phyloP scores from a whole-genome alignment of 2,797 vertebrate genomes.

The Anolis apletophallus region DNA sequence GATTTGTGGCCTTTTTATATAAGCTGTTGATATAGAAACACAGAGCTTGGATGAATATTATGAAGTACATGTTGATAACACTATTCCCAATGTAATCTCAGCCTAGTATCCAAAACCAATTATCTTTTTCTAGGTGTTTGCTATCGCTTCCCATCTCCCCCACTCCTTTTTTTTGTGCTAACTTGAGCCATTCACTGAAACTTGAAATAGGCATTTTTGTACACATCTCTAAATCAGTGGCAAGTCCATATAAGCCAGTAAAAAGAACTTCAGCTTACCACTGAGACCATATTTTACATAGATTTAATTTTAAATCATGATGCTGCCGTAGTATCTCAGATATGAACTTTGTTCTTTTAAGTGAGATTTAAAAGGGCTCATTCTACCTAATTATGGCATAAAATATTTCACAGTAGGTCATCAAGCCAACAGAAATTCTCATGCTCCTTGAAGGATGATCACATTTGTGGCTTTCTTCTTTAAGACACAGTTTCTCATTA shows the following conservation, averaged over 20 bases:
- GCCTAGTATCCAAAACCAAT: neutral
- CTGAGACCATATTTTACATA: neutral
- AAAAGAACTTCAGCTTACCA: neutral
- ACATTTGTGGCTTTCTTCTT: neutral
- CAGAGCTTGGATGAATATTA: neutral
- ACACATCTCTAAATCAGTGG: neutral
- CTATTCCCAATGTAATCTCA: neutral
- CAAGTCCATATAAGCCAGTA: neutral
- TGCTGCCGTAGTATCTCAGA: neutral
- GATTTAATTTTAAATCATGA: slow-evolving; percentile 7
- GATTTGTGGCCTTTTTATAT: neutral
- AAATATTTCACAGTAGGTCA: slow-evolving; percentile 1
- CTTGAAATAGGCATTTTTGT: neutral
- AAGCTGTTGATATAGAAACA: neutral
- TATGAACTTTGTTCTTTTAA: neutral
- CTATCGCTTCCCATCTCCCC: neutral
- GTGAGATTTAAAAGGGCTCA: neutral
- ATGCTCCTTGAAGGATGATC: neutral
- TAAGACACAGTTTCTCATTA: neutral
- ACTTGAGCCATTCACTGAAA: neutral
- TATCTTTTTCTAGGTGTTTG: neutral
- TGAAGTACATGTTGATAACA: neutral
- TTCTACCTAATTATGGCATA: neutral
- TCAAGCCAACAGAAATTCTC: neutral
- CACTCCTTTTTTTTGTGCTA: neutral